phyloP scores from a whole-genome alignment of 1,140 invertebrate genomes.

The Adoxophyes honmai region DNA sequence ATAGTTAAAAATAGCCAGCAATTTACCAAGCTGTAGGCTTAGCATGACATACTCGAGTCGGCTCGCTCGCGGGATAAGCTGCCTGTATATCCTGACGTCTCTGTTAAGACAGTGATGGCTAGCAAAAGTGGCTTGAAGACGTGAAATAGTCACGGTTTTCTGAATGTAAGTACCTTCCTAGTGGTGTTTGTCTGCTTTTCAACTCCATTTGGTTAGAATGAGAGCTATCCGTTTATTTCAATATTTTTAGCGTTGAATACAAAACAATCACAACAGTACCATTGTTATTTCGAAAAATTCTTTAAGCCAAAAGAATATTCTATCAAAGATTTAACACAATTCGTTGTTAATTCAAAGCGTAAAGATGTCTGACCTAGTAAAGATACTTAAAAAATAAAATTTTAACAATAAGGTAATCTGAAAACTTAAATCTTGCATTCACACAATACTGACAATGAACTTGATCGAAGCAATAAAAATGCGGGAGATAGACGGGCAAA shows the following conservation, averaged over 20 bases:
- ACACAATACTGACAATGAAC: conserved; percentile 20
- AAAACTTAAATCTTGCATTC: conserved; percentile 16
- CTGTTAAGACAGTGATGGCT: too few relatives aligned
- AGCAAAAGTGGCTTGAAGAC: too few relatives aligned
- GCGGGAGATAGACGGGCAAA: conserved; percentile 6
- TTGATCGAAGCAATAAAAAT: conserved; percentile 42
- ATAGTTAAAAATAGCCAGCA: too few relatives aligned
- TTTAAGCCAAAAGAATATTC: conserved; percentile 16
- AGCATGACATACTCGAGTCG: too few relatives aligned
- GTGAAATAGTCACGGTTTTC: too few relatives aligned
- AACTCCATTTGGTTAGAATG: too few relatives aligned
- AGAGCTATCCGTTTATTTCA: too few relatives aligned
- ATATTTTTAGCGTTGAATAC: not conserved
- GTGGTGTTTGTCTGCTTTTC: too few relatives aligned
- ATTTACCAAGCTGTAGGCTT: too few relatives aligned
- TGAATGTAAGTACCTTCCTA: too few relatives aligned
- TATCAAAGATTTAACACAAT: conserved; percentile 26
- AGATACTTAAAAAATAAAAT: conserved; percentile 18
- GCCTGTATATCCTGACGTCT: too few relatives aligned
- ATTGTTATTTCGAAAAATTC: not conserved
- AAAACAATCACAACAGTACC: not conserved
- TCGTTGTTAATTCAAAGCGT: conserved; percentile 18
- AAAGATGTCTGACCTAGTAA: conserved; percentile 27
- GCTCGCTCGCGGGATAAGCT: too few relatives aligned
- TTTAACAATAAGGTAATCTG: conserved; percentile 16